Conservation (phyloP, 2,797 vertebrate species). For the Sebastes nivosus region DNA sequence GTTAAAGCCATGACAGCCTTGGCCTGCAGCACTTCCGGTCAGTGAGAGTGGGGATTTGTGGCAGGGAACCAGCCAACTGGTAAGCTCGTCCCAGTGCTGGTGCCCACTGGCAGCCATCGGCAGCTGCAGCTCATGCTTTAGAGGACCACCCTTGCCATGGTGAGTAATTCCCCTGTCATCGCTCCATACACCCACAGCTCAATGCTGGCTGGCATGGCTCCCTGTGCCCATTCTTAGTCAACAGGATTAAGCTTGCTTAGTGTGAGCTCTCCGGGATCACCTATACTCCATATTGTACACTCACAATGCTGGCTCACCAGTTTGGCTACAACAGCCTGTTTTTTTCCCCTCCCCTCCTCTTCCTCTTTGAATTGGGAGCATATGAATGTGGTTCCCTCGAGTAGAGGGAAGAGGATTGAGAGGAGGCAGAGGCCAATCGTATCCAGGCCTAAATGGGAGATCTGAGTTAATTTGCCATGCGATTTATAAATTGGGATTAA, state of each 20-base stretch:
- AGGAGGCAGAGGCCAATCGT: conserved; percentile 58
- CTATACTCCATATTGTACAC: conserved; percentile 80
- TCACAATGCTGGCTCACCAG: conserved; percentile 78
- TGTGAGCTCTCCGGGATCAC: conserved; percentile 82
- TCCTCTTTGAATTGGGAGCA: conserved; percentile 48
- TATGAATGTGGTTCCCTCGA: conserved; percentile 61
- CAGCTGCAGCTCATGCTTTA: conserved; percentile 46
- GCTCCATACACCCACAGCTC: conserved; percentile 72
- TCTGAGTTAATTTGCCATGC: conserved; percentile 74
- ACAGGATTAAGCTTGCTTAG: conserved; percentile 87
- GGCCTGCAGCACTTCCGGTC: conserved; percentile 37
- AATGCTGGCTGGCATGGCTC: conserved; percentile 79
- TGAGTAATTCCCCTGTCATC: conserved; percentile 78
- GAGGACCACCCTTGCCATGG: conserved; percentile 77
- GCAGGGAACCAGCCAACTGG: conserved; percentile 45
- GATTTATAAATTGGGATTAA: conserved; percentile 65
- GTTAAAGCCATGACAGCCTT: conserved; percentile 32
- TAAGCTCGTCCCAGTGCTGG: conserved; percentile 49
- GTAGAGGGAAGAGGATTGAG: conserved; percentile 63
- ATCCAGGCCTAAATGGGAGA: conserved; percentile 64
- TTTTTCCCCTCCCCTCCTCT: conserved; percentile 33
- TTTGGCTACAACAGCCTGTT: conserved; percentile 73
- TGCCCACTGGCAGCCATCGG: conserved; percentile 70
- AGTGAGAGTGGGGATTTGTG: conserved; percentile 53
- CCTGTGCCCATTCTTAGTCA: conserved; percentile 84